phyloP scores from a whole-genome alignment of 2,113 vertebrate species.

The Ardeotis arabs region DNA sequence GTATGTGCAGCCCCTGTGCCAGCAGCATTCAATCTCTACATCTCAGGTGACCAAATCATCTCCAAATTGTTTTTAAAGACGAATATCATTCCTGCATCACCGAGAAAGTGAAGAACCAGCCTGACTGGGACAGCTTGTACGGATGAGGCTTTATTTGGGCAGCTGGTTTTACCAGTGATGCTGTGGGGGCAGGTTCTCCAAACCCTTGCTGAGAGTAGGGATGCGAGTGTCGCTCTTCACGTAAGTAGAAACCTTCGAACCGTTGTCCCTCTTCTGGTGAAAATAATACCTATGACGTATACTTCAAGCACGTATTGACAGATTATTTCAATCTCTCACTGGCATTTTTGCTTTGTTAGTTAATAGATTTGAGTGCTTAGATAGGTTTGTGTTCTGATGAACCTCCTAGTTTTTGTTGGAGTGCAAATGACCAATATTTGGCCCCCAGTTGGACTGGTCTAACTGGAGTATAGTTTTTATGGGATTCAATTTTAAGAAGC shows the following conservation, averaged over 20 bases:
- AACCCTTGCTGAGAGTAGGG: neutral
- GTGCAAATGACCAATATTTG: neutral
- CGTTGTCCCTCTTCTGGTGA: neutral
- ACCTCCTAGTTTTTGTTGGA: neutral
- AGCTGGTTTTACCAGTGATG: neutral
- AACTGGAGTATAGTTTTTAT: neutral
- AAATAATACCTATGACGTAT: neutral
- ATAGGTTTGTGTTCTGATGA: neutral
- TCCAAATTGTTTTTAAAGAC: neutral
- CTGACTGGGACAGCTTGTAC: neutral
- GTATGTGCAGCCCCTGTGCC: neutral
- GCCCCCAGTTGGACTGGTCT: neutral
- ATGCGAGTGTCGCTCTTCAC: fast-evolving
- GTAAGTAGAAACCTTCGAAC: neutral
- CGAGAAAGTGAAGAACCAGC: neutral
- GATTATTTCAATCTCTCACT: neutral
- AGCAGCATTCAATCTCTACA: neutral
- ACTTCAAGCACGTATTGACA: fast-evolving
- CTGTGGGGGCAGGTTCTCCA: neutral
- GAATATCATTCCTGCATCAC: neutral
- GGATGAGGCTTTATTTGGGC: neutral
- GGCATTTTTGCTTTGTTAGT: neutral
- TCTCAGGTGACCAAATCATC: neutral
- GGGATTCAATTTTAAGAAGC: neutral
- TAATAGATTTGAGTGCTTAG: neutral